These are phyloP conservation scores for Eupithecia centaureata DNA, from an alignment of 2,888 invertebrate species.

Conservation along the genomic window DNA sequence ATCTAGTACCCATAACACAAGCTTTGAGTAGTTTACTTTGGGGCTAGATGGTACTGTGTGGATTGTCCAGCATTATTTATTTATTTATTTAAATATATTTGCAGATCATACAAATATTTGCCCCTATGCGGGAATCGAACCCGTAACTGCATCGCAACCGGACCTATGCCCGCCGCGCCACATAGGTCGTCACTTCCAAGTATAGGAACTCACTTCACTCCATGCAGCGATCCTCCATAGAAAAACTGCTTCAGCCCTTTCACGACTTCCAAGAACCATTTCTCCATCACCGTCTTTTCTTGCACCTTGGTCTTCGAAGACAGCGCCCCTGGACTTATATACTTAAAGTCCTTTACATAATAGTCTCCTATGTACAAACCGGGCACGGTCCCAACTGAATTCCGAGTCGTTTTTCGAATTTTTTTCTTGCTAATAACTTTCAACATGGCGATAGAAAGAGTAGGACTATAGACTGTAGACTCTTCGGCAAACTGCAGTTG, in stretches of 20 bases:
- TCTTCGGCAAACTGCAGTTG: neutral
- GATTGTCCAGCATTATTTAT: too few species aligned
- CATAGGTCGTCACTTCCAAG: too few species aligned
- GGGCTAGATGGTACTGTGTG: too few species aligned
- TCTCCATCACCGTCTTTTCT: slow-evolving; percentile 51
- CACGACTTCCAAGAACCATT: slow-evolving; percentile 66
- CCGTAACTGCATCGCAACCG: too few species aligned
- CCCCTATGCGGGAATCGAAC: too few species aligned
- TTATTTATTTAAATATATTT: too few species aligned
- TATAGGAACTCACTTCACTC: slow-evolving; percentile 75
- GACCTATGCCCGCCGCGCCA: too few species aligned
- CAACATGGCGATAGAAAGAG: slow-evolving; percentile 41
- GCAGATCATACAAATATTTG: too few species aligned
- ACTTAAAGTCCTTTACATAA: slow-evolving; percentile 72
- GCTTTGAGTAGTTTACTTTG: too few species aligned
- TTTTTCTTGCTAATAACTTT: slow-evolving; percentile 43
- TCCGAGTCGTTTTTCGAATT: slow-evolving; percentile 42
- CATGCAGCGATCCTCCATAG: slow-evolving; percentile 75
- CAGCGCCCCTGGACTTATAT: slow-evolving; percentile 63
- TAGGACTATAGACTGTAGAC: neutral
- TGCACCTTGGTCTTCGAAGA: slow-evolving; percentile 40
- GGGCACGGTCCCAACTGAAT: slow-evolving; percentile 36
- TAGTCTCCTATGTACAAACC: slow-evolving; percentile 63
- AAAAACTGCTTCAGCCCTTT: slow-evolving; percentile 74
- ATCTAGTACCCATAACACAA: too few species aligned